Conservation (phyloP, 2,797 vertebrate species). For the Catharus ustulatus region DNA sequence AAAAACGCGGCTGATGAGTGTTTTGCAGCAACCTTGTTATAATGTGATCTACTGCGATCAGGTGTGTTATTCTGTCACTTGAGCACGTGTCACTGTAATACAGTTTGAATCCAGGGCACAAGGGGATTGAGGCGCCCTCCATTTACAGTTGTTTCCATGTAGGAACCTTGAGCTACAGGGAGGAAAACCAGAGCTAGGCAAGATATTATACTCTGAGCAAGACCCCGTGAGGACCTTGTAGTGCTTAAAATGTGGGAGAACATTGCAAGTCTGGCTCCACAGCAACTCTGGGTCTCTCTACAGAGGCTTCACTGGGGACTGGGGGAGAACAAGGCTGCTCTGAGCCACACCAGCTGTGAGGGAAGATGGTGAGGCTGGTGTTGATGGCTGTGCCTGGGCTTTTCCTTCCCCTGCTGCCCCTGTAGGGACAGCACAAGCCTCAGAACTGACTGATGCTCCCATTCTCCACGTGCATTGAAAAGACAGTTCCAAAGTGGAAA, state of each 20-base stretch:
- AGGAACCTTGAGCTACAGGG: constrained; percentile 22
- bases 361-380: neutral
- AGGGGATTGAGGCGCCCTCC: constrained; percentile 36
- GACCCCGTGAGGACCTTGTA: constrained; percentile 11
- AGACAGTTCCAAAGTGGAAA: neutral
- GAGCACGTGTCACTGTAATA: constrained; percentile 49
- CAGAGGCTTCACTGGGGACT: neutral
- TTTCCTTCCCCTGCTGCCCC: neutral
- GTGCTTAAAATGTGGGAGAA: constrained; percentile 38
- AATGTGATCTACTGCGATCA: constrained; percentile 8
- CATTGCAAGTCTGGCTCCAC: neutral
- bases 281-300: neutral
- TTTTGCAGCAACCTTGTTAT: constrained; percentile 33
- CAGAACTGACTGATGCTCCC: neutral
- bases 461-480: neutral
- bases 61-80: constrained; percentile 48
- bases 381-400: neutral
- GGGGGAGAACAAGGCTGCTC: neutral
- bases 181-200: constrained; percentile 14
- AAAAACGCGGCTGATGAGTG: constrained; percentile 1
- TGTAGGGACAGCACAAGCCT: neutral
- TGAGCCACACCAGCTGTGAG: accelerated
- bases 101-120: constrained; percentile 23
- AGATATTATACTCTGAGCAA: neutral
- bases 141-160: constrained; percentile 58